phyloP scores from a whole-genome alignment of 2,797 vertebrate species.

The Coranthus polyacanthus region DNA sequence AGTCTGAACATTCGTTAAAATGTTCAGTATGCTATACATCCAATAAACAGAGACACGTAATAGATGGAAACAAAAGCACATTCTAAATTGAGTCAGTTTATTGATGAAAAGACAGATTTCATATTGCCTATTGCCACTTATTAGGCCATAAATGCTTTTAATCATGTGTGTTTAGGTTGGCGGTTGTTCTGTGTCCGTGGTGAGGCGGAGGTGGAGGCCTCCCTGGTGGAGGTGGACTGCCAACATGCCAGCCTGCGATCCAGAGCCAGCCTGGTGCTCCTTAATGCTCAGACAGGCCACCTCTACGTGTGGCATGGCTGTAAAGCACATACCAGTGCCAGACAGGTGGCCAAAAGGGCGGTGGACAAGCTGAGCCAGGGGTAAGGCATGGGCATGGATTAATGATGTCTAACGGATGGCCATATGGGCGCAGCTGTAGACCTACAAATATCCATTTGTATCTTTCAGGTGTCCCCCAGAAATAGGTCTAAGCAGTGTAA shows the following conservation, averaged over 20 bases:
- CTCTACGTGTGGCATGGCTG: constrained; percentile 87
- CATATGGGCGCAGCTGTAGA: not conserved
- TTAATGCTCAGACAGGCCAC: constrained; percentile 66
- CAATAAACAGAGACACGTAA: no score
- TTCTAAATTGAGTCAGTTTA: no score
- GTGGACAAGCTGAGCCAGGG: constrained; percentile 77
- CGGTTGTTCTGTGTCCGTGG: constrained; percentile 85
- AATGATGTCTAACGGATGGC: not conserved
- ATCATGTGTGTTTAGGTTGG: constrained; percentile 58
- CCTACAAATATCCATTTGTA: not conserved
- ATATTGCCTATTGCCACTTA: no score
- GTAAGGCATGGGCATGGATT: constrained; percentile 54
- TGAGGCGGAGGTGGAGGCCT: constrained; percentile 80
- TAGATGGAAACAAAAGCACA: no score
- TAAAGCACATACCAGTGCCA: constrained; percentile 75
- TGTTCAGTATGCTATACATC: no score
- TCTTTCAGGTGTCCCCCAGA: constrained; percentile 79
- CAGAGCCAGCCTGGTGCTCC: constrained; percentile 81
- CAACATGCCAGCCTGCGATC: constrained; percentile 82
- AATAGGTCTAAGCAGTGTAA: constrained; percentile 78
- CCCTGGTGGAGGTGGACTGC: constrained; percentile 83
- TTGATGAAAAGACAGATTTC: no score
- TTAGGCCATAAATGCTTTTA: not conserved
- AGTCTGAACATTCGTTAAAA: no score
- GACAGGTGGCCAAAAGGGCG: constrained; percentile 80